phyloP scores from a whole-genome alignment of 2,797 vertebrate species.

The Scarus forsteni region DNA sequence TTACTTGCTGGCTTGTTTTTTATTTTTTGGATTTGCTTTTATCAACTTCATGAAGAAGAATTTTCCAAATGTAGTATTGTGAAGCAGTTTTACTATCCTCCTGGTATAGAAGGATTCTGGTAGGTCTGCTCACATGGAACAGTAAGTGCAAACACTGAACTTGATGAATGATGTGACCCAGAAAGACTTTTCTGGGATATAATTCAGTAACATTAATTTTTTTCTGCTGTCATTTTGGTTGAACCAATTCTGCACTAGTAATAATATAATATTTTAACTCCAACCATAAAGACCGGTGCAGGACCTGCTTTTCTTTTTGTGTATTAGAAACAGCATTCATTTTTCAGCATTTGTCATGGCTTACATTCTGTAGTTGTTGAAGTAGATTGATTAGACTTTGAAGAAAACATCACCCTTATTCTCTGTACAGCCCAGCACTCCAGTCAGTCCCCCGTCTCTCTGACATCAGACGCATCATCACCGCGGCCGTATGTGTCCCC shows the following conservation, averaged over 20 bases:
- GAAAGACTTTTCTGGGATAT: too few species aligned
- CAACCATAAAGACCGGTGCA: not conserved
- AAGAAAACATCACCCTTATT: not conserved
- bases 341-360: not conserved
- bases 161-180: too few species aligned
- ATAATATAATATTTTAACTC: not conserved
- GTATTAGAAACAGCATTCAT: not conserved
- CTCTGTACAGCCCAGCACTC: conserved; percentile 90
- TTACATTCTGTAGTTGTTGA: not conserved
- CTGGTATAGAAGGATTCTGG: too few species aligned
- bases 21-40: too few species aligned
- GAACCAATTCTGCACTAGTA: not conserved
- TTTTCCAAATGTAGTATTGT: too few species aligned
- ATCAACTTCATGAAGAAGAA: too few species aligned
- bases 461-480: conserved; percentile 96
- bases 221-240: not conserved
- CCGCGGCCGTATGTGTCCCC: conserved; percentile 98
- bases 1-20: too few species aligned
- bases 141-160: too few species aligned
- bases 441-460: conserved; percentile 96
- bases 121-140: too few species aligned
- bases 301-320: not conserved
- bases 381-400: not conserved
- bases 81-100: too few species aligned
- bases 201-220: too few species aligned